Conservation (phyloP, 1,140 invertebrate genomes). For the Drosophila sturtevanti region DNA sequence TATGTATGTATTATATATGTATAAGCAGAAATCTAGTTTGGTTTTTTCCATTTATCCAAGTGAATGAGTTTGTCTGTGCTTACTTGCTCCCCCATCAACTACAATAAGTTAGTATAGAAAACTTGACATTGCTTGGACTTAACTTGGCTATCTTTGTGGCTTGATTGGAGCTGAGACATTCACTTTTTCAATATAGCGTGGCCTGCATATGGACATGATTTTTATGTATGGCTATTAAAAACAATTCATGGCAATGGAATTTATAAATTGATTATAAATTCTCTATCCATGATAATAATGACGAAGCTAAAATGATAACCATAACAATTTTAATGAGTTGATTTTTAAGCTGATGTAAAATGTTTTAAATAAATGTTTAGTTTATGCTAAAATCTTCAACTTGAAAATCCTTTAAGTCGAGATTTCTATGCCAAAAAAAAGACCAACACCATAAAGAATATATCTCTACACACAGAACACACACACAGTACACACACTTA, state of each 20-base stretch:
- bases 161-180: conserved; percentile 47
- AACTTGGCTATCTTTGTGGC: conserved; percentile 19
- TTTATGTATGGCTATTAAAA: conserved; percentile 50
- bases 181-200: conserved; percentile 54
- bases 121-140: conserved; percentile 73
- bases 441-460: conserved; percentile 57
- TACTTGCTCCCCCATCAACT: conserved; percentile 13
- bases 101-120: conserved; percentile 46
- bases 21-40: conserved; percentile 43
- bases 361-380: not conserved
- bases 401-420: conserved; percentile 69
- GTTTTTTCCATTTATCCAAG: not conserved
- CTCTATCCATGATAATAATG: not conserved
- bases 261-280: conserved; percentile 17
- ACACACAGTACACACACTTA: conserved; percentile 29
- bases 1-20: too few species aligned
- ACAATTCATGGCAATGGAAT: conserved; percentile 12
- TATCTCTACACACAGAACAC: conserved; percentile 66
- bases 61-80: conserved; percentile 5
- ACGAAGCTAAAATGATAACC: not conserved
- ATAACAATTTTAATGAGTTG: not conserved
- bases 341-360: not conserved
- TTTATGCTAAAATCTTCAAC: conserved; percentile 39
- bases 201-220: conserved; percentile 40
- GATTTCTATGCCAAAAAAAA: conserved; percentile 54